Evolutionary conservation across 2,113 vertebrate genomes (phyloP), one percentile per base, ranked within the genome.

Genomic region (Cranoglanis bouderius): DNA sequence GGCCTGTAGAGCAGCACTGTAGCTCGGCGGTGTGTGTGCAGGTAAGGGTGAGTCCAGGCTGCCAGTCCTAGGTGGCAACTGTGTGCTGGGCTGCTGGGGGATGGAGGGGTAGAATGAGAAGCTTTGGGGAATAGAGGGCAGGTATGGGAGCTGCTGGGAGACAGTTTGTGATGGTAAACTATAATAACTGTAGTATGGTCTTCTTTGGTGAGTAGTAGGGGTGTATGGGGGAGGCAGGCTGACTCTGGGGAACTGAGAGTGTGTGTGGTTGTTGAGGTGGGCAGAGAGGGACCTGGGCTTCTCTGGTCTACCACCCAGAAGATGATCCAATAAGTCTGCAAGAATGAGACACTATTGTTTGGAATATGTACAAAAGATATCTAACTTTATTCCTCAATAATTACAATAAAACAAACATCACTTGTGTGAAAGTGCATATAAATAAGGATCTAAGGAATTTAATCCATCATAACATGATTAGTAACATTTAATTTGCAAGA

Each of bases 301-400:
- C 49, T 97, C 97, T 0, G 93, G 92, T 91, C 93, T 97, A 67
- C 97, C 96, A 16, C 97, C 97, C 26, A 99, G 95, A 38, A 99
- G 95, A 35, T 94, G 96, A 92, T 99, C 97, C 3, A 99, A 95
- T 61, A 98, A 96, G 92, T 99, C 98, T 99, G 94, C 63, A 21
- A 84, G 75, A 89, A 89, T 40, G 19, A 86, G 65, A 61, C 21
- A 61, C 0, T 1, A 59, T 82, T 38, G n/a, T 35, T 82, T 59
- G 43, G 7, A 81, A 55, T 55, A 10, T 55, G 49, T 1, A 55
- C 18, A 82, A 35, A 35, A 35, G n/a, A 21, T 82, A 80, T 51
- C 32, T 38, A 38, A 38, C 19, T 77, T 75, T 9, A 43, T 43
- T 77, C 21, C 10, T 77, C 13, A 29, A 2, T 78, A n/a, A 53